phyloP scores from a whole-genome alignment of 1,140 invertebrate genomes.

The Sminthurides bifidus region DNA sequence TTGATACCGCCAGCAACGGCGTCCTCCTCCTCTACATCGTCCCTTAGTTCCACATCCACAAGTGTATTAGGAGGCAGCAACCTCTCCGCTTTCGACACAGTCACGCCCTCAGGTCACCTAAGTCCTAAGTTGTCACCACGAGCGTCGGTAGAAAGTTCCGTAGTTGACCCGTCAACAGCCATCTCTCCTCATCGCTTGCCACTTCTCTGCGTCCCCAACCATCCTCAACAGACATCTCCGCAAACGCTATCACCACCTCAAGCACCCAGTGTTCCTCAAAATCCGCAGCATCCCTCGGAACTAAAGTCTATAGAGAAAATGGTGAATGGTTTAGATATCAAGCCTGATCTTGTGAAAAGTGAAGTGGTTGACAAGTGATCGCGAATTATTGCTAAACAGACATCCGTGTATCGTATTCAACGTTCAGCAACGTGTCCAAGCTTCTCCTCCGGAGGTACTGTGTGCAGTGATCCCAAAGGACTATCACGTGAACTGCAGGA shows the following conservation, averaged over 20 bases:
- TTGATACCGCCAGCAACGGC: slow-evolving; percentile 41
- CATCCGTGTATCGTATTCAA: neutral
- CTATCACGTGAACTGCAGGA: neutral
- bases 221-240: slow-evolving; percentile 18
- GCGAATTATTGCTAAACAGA: neutral
- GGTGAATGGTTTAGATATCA: slow-evolving; percentile 75
- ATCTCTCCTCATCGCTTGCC: slow-evolving; percentile 30
- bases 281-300: slow-evolving; percentile 43
- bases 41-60: slow-evolving; percentile 31
- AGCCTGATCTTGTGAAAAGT: slow-evolving; percentile 26
- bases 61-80: slow-evolving; percentile 39
- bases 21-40: slow-evolving; percentile 33
- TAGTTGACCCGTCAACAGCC: slow-evolving; percentile 39
- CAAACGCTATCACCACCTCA: slow-evolving; percentile 35
- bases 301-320: slow-evolving; percentile 92
- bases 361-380: slow-evolving; percentile 20
- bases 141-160: slow-evolving; percentile 39
- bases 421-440: neutral
- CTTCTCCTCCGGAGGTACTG: neutral
- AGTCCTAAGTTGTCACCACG: slow-evolving; percentile 44
- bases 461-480: neutral
- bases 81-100: slow-evolving; percentile 68
- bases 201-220: slow-evolving; percentile 22
- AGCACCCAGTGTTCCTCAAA: slow-evolving; percentile 6
- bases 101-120: slow-evolving; percentile 48